Conservation (phyloP, 2,888 invertebrate genomes). For the Exephanes ischioxanthus region DNA sequence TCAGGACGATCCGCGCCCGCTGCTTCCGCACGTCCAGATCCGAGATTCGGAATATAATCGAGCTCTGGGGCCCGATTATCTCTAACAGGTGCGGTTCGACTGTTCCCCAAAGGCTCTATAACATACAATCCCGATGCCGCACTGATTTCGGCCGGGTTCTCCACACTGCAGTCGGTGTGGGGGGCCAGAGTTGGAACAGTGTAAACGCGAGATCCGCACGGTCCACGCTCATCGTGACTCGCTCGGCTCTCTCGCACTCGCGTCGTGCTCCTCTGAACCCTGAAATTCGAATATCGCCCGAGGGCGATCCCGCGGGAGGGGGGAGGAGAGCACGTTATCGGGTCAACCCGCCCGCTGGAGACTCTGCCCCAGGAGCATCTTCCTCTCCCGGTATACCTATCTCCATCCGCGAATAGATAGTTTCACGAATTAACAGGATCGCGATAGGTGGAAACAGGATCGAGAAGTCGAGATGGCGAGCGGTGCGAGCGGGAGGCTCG, state of each 20-base stretch:
- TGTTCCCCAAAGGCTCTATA: slow-evolving; percentile 66
- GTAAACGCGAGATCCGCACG: slow-evolving; percentile 56
- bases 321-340: slow-evolving; percentile 66
- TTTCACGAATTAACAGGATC: slow-evolving; percentile 63
- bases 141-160: slow-evolving; percentile 64
- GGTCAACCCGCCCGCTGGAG: slow-evolving; percentile 49
- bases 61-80: slow-evolving; percentile 67
- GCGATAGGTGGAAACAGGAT: slow-evolving; percentile 49
- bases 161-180: neutral
- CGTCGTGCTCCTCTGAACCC: slow-evolving; percentile 46
- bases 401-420: slow-evolving; percentile 55
- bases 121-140: slow-evolving; percentile 63
- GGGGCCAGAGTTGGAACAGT: slow-evolving; percentile 11
- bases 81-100: slow-evolving; percentile 68
- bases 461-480: slow-evolving; percentile 4
- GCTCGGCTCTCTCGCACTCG: slow-evolving; percentile 30
- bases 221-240: slow-evolving; percentile 49
- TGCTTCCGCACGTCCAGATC: slow-evolving; percentile 55
- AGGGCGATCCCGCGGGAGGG: slow-evolving; percentile 55
- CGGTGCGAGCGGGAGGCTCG: neutral
- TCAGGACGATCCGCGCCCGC: slow-evolving; percentile 25
- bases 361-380: slow-evolving; percentile 57
- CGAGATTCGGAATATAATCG: slow-evolving; percentile 67
- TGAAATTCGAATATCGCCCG: slow-evolving; percentile 64
- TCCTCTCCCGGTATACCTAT: slow-evolving; percentile 16